Conservation (phyloP, 2,888 invertebrate species). For the Cantharis nigra region DNA sequence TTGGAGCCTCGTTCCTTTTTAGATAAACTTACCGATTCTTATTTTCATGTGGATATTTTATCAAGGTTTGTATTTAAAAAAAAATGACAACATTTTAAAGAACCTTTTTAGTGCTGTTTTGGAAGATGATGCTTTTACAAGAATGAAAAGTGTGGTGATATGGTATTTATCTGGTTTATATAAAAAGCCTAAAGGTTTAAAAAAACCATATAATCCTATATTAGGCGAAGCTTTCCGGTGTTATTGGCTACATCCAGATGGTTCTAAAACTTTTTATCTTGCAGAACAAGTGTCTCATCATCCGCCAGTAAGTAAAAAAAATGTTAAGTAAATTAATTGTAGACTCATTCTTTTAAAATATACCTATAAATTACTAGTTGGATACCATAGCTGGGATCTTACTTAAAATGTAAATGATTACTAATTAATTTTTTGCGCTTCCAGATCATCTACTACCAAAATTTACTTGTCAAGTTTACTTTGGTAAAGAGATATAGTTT, state of each 20-base stretch:
- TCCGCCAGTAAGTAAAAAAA: slow-evolving; percentile 69
- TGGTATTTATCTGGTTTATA: slow-evolving; percentile 95
- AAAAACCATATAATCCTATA: slow-evolving; percentile 95
- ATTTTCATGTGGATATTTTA: slow-evolving; percentile 90
- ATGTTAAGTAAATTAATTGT: not conserved
- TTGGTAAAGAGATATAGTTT: too few relatives aligned
- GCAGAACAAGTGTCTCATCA: slow-evolving; percentile 97
- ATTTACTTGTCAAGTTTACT: too few relatives aligned
- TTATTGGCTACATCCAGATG: slow-evolving; percentile 83
- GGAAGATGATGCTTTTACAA: slow-evolving; percentile 85
- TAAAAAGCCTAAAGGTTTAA: slow-evolving; percentile 91
- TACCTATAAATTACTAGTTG: too few relatives aligned
- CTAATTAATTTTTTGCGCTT: too few relatives aligned
- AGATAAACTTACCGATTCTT: slow-evolving; percentile 91
- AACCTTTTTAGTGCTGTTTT: slow-evolving; percentile 70
- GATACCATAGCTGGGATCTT: too few relatives aligned
- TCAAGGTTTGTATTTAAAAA: slow-evolving; percentile 65
- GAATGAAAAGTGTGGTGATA: slow-evolving; percentile 85
- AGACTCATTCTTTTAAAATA: too few relatives aligned
- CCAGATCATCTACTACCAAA: too few relatives aligned
- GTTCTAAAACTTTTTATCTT: slow-evolving; percentile 87
- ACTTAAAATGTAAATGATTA: too few relatives aligned
- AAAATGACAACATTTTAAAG: not conserved
- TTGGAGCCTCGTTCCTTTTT: slow-evolving; percentile 91
- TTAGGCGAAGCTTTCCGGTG: slow-evolving; percentile 91